A percentile compares a stretch with the other conserved stretches of the same genome.
Evolutionary conservation across 2,888 invertebrate genomes (phyloP).

Genomic region (Antitype chi): DNA sequence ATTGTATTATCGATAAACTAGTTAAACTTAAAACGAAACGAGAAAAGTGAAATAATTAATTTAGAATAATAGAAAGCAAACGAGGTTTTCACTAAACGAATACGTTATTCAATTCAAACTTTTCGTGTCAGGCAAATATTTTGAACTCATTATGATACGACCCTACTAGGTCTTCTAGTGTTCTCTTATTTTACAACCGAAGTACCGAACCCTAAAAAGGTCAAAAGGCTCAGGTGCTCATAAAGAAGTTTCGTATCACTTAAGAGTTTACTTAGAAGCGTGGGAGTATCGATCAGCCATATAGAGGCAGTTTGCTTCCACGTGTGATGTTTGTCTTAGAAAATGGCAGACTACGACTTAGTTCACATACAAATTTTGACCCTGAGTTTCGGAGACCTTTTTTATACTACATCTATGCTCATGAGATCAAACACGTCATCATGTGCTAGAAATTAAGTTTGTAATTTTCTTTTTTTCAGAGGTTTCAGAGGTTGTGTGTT

Average conservation of each 20-base stretch:
- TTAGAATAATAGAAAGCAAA: neutral
- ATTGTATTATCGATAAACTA: neutral
- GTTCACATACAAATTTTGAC: neutral
- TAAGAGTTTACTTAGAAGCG: constrained; percentile 18
- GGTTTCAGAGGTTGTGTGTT: neutral
- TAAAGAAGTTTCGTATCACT: constrained; percentile 26
- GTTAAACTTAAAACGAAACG: neutral
- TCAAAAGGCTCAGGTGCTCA: constrained; percentile 29
- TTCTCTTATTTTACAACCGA: neutral
- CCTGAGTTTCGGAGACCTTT: neutral
- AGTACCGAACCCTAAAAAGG: constrained; percentile 14
- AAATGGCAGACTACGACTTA: neutral
- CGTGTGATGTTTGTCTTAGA: neutral
- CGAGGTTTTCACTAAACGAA: neutral
- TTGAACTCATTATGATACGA: neutral
- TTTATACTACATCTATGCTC: neutral
- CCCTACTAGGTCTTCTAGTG: neutral
- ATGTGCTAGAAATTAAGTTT: neutral
- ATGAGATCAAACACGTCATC: neutral
- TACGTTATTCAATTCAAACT: neutral
- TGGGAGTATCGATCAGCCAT: constrained; percentile 11
- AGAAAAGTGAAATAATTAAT: neutral
- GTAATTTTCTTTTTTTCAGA: neutral
- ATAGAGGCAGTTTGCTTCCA: neutral
- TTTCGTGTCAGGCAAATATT: neutral